Evolutionary conservation across 2,113 vertebrate species (phyloP).

Genomic region (Rhinoptilus africanus): DNA sequence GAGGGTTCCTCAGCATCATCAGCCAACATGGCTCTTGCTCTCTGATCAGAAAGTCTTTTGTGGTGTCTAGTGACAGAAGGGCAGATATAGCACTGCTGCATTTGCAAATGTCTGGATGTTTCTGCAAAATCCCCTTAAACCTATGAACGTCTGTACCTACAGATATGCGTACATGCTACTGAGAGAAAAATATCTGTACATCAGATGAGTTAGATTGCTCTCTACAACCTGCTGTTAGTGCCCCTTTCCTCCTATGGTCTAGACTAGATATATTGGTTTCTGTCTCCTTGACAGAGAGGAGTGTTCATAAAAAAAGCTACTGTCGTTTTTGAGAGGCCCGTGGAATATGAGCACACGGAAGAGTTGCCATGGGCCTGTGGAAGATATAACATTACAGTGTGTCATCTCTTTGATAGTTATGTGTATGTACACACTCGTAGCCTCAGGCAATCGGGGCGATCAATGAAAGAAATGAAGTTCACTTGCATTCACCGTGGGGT

Average conservation of each 20-base stretch:
- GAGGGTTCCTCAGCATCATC: background rate
- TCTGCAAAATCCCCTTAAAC: background rate
- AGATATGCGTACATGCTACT: background rate
- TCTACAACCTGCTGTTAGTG: background rate
- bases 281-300: background rate
- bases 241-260: background rate
- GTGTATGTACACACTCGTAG: no score
- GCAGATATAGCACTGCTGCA: background rate
- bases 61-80: background rate
- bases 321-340: background rate
- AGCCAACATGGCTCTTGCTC: background rate
- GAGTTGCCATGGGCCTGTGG: background rate
- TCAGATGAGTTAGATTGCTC: background rate
- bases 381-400: background rate
- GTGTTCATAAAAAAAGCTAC: background rate
- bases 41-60: background rate
- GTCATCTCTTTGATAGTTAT: background rate
- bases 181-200: background rate
- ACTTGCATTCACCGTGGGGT: background rate
- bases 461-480: background rate
- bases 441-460: background rate
- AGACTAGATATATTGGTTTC: background rate
- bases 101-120: background rate
- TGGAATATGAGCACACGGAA: no score
- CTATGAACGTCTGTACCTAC: fast-evolving